phyloP scores from a whole-genome alignment of 1,140 invertebrate genomes.

The Chlorops oryzae region DNA sequence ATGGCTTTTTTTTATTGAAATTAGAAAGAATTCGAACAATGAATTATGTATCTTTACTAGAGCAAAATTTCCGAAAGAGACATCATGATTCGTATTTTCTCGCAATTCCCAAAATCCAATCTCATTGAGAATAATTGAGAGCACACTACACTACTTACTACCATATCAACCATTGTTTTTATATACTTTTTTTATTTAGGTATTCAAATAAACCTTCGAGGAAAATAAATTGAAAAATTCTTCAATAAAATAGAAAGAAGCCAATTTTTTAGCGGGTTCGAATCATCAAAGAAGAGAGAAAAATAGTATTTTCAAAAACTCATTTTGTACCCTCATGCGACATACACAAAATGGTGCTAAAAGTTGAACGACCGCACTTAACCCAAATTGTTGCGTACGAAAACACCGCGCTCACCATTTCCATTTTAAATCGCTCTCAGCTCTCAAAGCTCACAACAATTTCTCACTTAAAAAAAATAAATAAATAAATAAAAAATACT shows the following conservation, averaged over 20 bases:
- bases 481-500: not conserved
- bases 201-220: not conserved
- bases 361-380: slow-evolving; percentile 48
- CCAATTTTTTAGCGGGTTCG: not conserved
- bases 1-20: too few relatives aligned
- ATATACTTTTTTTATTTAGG: not conserved
- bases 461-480: slow-evolving; percentile 15
- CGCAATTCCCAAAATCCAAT: too few relatives aligned
- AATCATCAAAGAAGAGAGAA: slow-evolving; percentile 32
- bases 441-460: slow-evolving; percentile 17
- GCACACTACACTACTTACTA: too few relatives aligned
- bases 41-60: too few relatives aligned
- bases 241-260: not conserved
- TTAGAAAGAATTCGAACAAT: too few relatives aligned
- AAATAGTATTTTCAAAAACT: slow-evolving; percentile 3
- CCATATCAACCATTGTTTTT: too few relatives aligned
- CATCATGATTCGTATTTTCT: too few relatives aligned
- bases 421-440: not conserved
- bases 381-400: slow-evolving; percentile 34
- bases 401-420: slow-evolving; percentile 16
- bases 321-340: not conserved
- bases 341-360: slow-evolving; percentile 44
- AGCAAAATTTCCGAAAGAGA: too few relatives aligned
- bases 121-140: too few relatives aligned
- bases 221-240: not conserved